phyloP scores from a whole-genome alignment of 53 echinoderm and acorn worm genomes.

The Echinarachnius parma region DNA sequence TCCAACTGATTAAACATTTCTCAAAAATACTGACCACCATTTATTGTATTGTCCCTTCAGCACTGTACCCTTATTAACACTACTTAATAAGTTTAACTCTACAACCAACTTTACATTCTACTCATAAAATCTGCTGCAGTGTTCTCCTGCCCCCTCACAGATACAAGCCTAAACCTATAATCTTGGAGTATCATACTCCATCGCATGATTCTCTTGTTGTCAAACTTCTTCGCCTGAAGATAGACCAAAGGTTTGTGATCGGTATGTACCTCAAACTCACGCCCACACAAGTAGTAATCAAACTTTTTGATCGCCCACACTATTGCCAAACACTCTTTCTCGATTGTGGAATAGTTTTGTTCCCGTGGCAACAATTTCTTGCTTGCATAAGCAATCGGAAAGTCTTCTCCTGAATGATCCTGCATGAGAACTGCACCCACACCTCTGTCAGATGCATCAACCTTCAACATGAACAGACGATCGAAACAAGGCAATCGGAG shows the following conservation, averaged over 20 bases:
- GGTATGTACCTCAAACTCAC: slow-evolving; percentile 9
- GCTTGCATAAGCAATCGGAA: slow-evolving; percentile 43
- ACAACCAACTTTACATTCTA: slow-evolving; percentile 15
- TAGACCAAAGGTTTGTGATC: slow-evolving; percentile 20
- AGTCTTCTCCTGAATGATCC: slow-evolving; percentile 4
- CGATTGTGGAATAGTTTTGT: slow-evolving; percentile 11
- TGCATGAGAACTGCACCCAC: slow-evolving; percentile 44
- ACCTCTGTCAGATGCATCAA: slow-evolving; percentile 32
- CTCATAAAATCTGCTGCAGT: slow-evolving; percentile 15
- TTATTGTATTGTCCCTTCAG: too few relatives aligned
- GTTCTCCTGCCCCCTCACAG: slow-evolving; percentile 6
- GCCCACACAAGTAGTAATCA: slow-evolving; percentile 22
- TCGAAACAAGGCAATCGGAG: slow-evolving; percentile 8
- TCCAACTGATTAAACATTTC: too few relatives aligned
- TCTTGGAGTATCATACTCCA: slow-evolving; percentile 27
- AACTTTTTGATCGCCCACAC: slow-evolving; percentile 17
- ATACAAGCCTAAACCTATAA: slow-evolving; percentile 20
- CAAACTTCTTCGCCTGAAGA: slow-evolving; percentile 3
- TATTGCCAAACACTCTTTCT: slow-evolving; percentile 19
- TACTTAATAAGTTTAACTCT: too few relatives aligned
- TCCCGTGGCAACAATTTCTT: slow-evolving; percentile 16
- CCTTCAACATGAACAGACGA: slow-evolving; percentile 13
- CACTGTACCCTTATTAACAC: too few relatives aligned
- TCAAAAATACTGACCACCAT: too few relatives aligned
- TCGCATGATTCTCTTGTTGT: slow-evolving; percentile 14